These are phyloP conservation scores for Beroe ovata DNA, from an alignment of 37 sponge, comb jelly and placozoan genomes.

Conservation along the genomic window DNA sequence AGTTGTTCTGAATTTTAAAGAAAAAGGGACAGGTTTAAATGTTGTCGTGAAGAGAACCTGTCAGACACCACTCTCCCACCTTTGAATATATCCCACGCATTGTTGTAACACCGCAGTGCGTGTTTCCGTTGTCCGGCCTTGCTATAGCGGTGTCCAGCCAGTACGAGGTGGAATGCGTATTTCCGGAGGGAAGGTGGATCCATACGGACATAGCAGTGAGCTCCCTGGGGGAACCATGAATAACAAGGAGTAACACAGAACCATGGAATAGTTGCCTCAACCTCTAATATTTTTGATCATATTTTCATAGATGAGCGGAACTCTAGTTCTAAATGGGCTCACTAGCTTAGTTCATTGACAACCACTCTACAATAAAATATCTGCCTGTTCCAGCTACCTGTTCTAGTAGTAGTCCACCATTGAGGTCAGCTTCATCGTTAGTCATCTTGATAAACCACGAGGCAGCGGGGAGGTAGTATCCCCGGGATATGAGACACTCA, in stretches of 20 bases:
- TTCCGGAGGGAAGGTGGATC: conserved; percentile 76
- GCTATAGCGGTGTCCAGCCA: conserved; percentile 86
- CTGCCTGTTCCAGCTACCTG: no score
- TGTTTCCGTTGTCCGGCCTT: conserved; percentile 72
- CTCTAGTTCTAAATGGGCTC: no score
- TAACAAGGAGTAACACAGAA: background rate
- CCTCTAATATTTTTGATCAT: no score
- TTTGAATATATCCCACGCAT: conserved; percentile 65
- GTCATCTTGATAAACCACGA: conserved; percentile 69
- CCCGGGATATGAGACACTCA: conserved; percentile 77
- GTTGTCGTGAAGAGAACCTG: no score
- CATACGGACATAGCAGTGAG: conserved; percentile 76
- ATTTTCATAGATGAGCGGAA: no score
- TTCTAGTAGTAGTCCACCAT: conserved; percentile 60
- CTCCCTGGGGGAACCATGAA: conserved; percentile 73
- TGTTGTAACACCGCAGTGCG: conserved; percentile 57
- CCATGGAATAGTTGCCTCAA: no score
- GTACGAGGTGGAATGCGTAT: conserved; percentile 86
- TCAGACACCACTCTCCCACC: background rate
- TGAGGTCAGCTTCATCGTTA: conserved; percentile 65
- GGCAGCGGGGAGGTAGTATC: conserved; percentile 73
- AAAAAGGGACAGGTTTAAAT: no score
- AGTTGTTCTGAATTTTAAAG: no score
- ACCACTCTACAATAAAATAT: no score
- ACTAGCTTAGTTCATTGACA: no score